phyloP scores from a whole-genome alignment of 2,888 invertebrate species.

The Sepiola atlantica region DNA sequence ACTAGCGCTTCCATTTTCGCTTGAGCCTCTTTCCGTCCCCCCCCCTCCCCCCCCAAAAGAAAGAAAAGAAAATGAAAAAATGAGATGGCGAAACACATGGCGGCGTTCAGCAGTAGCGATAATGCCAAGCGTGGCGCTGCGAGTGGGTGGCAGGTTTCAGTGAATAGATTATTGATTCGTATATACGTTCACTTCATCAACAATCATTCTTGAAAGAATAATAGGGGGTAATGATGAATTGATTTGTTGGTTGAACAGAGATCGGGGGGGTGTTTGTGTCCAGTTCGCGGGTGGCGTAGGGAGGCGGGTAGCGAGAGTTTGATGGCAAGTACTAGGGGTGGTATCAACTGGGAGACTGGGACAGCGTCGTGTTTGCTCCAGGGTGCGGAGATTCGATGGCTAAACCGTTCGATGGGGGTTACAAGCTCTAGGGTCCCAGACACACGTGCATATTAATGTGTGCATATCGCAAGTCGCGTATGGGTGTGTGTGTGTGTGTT shows the following conservation, averaged over 20 bases:
- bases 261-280: not conserved
- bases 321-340: too few species aligned
- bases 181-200: constrained; percentile 14
- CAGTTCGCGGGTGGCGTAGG: not conserved
- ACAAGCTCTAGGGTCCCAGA: too few species aligned
- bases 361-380: too few species aligned
- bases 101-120: not conserved
- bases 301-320: too few species aligned
- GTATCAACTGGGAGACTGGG: too few species aligned
- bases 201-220: not conserved
- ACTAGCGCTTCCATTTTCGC: not conserved
- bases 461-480: not conserved
- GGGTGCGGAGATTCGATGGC: not conserved
- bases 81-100: not conserved
- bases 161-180: constrained; percentile 12
- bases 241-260: not conserved
- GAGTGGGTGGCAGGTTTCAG: not conserved
- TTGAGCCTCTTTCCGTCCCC: not conserved
- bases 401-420: too few species aligned
- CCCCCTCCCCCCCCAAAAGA: too few species aligned
- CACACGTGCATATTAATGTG: not conserved
- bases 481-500: too few species aligned
- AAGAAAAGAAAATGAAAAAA: too few species aligned
- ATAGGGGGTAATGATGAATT: not conserved
- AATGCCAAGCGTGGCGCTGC: not conserved